phyloP scores from a whole-genome alignment of 1,140 invertebrate genomes.

The Brachionus angularis region DNA sequence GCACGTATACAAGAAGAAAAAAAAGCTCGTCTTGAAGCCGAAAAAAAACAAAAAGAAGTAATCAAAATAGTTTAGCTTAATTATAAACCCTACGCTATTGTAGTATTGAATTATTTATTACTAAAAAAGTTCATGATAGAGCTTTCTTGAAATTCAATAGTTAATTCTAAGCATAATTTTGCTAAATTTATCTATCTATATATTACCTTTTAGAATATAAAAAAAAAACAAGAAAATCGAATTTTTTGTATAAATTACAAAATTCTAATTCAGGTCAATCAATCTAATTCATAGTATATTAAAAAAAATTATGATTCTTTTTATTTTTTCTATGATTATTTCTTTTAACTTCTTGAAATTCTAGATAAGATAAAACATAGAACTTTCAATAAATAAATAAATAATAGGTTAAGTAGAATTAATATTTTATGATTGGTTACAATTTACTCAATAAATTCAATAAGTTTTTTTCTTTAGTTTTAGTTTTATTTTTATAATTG shows the following conservation, averaged over 20 bases:
- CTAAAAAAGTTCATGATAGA: no score
- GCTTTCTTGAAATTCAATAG: no score
- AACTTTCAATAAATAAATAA: slow-evolving; percentile 7
- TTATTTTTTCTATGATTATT: neutral
- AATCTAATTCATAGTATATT: no score
- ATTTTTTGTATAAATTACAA: no score
- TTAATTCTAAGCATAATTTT: no score
- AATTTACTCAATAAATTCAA: neutral
- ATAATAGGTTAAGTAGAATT: slow-evolving; percentile 41
- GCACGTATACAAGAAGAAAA: slow-evolving; percentile 1
- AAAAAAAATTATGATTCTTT: no score
- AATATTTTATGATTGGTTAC: slow-evolving; percentile 11
- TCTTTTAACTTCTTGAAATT: slow-evolving; percentile 14
- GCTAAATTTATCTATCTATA: no score
- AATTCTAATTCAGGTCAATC: no score
- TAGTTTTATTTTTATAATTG: neutral
- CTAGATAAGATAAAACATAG: slow-evolving; percentile 5
- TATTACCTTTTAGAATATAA: no score
- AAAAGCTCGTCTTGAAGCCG: slow-evolving; percentile 1
- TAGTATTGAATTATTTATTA: no score
- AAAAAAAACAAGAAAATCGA: no score
- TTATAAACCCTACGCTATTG: no score
- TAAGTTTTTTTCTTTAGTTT: slow-evolving; percentile 15
- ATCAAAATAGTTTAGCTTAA: neutral
- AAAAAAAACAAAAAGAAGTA: slow-evolving; percentile 27